Base-by-base conservation (phyloP, 2,888 invertebrate species). In the Cryptocheilus praepositus region DNA sequence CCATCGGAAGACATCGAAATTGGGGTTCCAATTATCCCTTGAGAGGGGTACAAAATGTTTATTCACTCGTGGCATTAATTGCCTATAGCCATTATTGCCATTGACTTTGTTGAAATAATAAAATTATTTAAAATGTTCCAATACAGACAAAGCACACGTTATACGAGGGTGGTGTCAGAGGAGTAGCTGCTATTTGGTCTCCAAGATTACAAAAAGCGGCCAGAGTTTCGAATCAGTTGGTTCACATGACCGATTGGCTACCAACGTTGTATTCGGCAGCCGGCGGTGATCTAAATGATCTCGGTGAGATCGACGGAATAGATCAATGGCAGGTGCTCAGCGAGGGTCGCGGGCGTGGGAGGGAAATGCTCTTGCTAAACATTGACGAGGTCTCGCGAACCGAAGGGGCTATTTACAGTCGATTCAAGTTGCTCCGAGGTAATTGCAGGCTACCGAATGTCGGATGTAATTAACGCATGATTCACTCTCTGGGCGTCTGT, bases 101-200 rank as follows among this genome's bases (percentile, higher is more conserved):
- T n/a, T n/a, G n/a, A n/a, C n/a, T n/a, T n/a, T n/a, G n/a, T n/a
- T n/a, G n/a, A n/a, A n/a, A n/a, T n/a, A n/a, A 18, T 25, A 13
- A 3, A 22, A 45, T 54, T 16, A 21, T 19, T 56, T 11, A 22
- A 13, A 19, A 25, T n/a, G n/a, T n/a, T n/a, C n/a, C n/a, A n/a
- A 84, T 86, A 44, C 74, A 92, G 93, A 91, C 92, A 77, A 94
- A 94, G 83, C 90, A 92, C 83, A 92, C 93, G 2, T 86, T 93
- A 0, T 95, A 93, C 92, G 94, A 95, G 88, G 95, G 94, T 7
- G 94, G 92, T 0, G 91, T 92, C 11, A 88, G 93, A 67, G 92
- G 92, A 7, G 90, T 91, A 0, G 92, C 92, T 0, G 91, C 93
- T n/a, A 86, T 94, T 45, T 93, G 93, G 93, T 93, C 93, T 80